Evolutionary conservation across 1,140 invertebrate species (phyloP), one percentile per base, ranked within the genome.

Genomic region (Onthophagus taurus): DNA sequence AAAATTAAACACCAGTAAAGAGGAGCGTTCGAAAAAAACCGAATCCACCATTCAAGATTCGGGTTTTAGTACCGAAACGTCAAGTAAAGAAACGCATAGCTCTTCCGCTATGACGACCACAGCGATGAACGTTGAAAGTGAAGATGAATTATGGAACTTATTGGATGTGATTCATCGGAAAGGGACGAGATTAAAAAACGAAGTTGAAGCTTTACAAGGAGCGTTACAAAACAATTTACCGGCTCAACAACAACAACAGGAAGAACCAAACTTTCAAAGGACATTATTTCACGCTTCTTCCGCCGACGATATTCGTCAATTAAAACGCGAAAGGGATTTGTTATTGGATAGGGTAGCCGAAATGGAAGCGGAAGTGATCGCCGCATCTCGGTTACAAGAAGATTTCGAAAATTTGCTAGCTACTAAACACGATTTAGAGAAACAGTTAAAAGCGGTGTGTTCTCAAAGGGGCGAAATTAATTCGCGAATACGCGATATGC

Each of bases 91-190:
- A 57, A 77, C 77, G 24, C 76, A 79, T 58, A 82, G 80, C 54
- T 61, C 68, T 12, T 72, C 68, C 4, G 67, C 68, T 21, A 20
- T 60, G 59, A 61, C 72, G 50, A 56, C 70, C 24, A 59, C 74
- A 48, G 61, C 74, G 50, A 38, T 65, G 53, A 52, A 68, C 20
- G 61, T 70, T 44, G 76, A 79, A 45, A 71, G 72, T 12, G 84
- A 89, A 59, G 85, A 89, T 57, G 87, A 91, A 55, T 69, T 90
- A 8, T 86, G 83, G 77, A 83, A 85, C 50, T 69, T 90, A 18
- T 69, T 91, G 37, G 86, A 91, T 58, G 80, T 87, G 48, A 89
- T 89, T 51, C 84, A 90, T 49, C 68, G 79, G 17, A 85, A 86
- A 53, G 85, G 84, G 0, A 78, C 77, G 12, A 71, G 78, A 26